These are phyloP conservation scores for Nannospalax galili DNA, from an alignment of 2,113 vertebrate species.

Conservation along the genomic window DNA sequence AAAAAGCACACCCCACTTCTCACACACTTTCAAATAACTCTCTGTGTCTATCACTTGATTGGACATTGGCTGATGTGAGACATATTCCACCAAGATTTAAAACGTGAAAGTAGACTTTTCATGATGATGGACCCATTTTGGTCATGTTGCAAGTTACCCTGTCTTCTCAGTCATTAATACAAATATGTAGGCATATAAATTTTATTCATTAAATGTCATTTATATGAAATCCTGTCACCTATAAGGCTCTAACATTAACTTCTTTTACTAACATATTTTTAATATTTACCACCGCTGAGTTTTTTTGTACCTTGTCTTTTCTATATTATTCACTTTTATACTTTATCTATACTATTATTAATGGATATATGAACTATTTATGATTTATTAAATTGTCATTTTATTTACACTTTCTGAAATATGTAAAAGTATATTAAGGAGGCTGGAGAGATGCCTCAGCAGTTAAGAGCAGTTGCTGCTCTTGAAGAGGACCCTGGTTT, in stretches of 20 bases:
- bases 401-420: neutral
- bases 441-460: too few species aligned
- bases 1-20: neutral
- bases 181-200: neutral
- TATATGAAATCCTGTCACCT: neutral
- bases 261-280: neutral
- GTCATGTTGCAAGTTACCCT: neutral
- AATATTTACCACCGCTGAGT: neutral
- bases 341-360: neutral
- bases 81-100: neutral
- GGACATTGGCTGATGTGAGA: neutral
- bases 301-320: neutral
- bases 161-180: neutral
- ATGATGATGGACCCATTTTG: neutral
- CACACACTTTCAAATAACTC: too few species aligned
- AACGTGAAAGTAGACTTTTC: neutral
- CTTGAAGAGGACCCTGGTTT: too few species aligned
- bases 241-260: neutral
- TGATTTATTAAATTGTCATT: neutral
- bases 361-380: neutral
- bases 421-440: neutral
- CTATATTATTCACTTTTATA: neutral
- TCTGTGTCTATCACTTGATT: neutral
- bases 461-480: too few species aligned
- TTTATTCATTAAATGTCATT: neutral